phyloP scores from a whole-genome alignment of 2,888 invertebrate species.

The Iselma pallidipennis region DNA sequence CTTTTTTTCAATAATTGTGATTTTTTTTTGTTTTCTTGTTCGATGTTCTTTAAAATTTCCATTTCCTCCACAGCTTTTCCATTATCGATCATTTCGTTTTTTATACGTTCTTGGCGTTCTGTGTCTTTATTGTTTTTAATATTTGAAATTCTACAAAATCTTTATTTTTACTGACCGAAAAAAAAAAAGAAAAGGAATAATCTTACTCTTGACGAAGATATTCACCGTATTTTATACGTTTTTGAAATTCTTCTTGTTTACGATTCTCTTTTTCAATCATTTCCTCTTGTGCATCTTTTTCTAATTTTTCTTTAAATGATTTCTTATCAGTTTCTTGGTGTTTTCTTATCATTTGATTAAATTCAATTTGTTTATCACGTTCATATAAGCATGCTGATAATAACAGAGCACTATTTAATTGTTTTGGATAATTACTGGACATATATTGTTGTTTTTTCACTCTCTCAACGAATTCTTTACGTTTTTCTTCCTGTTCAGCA shows the following conservation, averaged over 20 bases:
- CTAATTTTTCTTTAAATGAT: conserved; percentile 38
- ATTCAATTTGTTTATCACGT: conserved; percentile 48
- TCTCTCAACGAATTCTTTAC: conserved; percentile 42
- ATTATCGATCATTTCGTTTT: conserved; percentile 48
- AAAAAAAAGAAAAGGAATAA: background rate
- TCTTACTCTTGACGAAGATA: conserved; percentile 37
- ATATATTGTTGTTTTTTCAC: conserved; percentile 43
- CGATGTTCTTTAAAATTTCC: conserved; percentile 50
- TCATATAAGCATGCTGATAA: conserved; percentile 47
- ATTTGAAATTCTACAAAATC: conserved; percentile 25
- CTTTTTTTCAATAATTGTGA: background rate
- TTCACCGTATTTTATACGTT: conserved; percentile 32
- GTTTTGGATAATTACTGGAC: conserved; percentile 43
- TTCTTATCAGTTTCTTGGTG: conserved; percentile 41
- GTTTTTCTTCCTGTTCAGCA: conserved; percentile 38
- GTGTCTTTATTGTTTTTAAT: conserved; percentile 20
- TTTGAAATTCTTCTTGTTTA: conserved; percentile 28
- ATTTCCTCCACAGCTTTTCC: conserved; percentile 49
- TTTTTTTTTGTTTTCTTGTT: conserved; percentile 32
- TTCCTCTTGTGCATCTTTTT: conserved; percentile 38
- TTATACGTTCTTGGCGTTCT: conserved; percentile 28
- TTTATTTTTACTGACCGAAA: background rate
- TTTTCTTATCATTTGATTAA: conserved; percentile 43
- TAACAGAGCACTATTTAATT: conserved; percentile 46
- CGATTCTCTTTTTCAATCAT: conserved; percentile 33